Percentiles rank a stretch among this genome's conserved stretches.
These are phyloP conservation scores for Nasonia vitripennis DNA, from an alignment of 1,140 invertebrate species.

Conservation along the genomic window DNA sequence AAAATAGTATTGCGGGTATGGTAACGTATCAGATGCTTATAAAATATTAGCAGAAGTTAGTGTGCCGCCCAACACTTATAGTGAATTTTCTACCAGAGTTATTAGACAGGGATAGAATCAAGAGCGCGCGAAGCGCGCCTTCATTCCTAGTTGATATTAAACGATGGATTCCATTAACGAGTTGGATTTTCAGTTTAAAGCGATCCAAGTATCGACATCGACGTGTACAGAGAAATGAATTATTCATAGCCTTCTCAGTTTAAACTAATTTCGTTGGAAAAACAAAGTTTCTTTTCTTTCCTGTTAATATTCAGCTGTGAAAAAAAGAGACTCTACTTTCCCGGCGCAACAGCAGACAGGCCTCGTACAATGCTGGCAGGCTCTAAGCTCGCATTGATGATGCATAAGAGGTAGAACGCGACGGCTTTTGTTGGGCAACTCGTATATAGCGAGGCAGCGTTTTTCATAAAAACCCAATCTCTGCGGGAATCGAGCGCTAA, in stretches of 20 bases:
- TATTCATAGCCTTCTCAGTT: neutral
- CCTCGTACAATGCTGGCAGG: neutral
- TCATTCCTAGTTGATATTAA: no score
- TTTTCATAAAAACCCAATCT: conserved; percentile 32
- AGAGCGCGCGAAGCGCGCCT: no score
- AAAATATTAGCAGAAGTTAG: no score
- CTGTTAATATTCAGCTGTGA: neutral
- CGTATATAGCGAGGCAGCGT: conserved; percentile 6
- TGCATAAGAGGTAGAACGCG: conserved; percentile 25
- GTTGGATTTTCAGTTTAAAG: no score
- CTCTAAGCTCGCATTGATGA: conserved; percentile 18
- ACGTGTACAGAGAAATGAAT: neutral
- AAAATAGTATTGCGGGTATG: no score
- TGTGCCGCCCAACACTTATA: no score
- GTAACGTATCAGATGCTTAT: no score
- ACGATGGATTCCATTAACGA: no score
- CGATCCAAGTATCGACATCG: no score
- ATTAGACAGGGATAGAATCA: no score
- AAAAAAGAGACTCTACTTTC: neutral
- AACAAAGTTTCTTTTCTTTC: neutral
- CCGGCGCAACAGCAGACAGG: neutral
- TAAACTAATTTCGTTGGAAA: neutral
- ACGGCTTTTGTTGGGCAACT: conserved; percentile 16
- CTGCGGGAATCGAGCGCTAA: neutral
- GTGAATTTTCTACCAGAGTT: no score